Conservation (phyloP, 2,888 invertebrate genomes). For the Stenoptilia bipunctidactyla region DNA sequence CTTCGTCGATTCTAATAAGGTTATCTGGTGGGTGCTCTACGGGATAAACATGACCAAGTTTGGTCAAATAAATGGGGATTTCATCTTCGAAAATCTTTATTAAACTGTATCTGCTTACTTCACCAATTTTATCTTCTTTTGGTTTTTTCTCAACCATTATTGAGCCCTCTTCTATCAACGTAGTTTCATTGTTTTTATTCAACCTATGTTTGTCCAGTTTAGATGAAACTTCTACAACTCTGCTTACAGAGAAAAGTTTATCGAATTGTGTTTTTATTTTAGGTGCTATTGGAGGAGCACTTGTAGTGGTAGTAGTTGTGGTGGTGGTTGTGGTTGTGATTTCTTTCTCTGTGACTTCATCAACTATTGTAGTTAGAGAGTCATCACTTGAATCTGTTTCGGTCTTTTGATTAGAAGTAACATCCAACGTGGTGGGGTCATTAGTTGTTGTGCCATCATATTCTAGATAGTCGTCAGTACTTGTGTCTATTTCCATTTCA, state of each 20-base stretch:
- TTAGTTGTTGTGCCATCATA: constrained; percentile 36
- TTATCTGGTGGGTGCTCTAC: constrained; percentile 62
- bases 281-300: constrained; percentile 30
- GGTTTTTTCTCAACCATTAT: constrained; percentile 73
- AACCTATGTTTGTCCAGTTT: constrained; percentile 73
- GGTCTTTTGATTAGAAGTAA: constrained; percentile 24
- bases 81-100: constrained; percentile 77
- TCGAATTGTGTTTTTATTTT: constrained; percentile 64
- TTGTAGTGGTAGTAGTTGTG: constrained; percentile 21
- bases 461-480: constrained; percentile 52
- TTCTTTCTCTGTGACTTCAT: constrained; percentile 17
- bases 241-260: constrained; percentile 76
- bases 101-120: constrained; percentile 76
- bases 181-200: constrained; percentile 67
- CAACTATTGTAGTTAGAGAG: constrained; percentile 6
- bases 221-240: constrained; percentile 77
- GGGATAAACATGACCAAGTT: constrained; percentile 57
- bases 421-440: constrained; percentile 35
- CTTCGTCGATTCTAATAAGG: constrained; percentile 61
- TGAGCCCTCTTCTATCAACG: constrained; percentile 62
- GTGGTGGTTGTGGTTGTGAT: constrained; percentile 14
- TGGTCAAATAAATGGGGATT: constrained; percentile 62
- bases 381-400: constrained; percentile 11
- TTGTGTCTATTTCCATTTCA: constrained; percentile 41
- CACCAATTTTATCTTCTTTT: constrained; percentile 75